These are phyloP conservation scores for Neoseiulus cucumeris DNA, from an alignment of 1,140 invertebrate species.

Conservation along the genomic window DNA sequence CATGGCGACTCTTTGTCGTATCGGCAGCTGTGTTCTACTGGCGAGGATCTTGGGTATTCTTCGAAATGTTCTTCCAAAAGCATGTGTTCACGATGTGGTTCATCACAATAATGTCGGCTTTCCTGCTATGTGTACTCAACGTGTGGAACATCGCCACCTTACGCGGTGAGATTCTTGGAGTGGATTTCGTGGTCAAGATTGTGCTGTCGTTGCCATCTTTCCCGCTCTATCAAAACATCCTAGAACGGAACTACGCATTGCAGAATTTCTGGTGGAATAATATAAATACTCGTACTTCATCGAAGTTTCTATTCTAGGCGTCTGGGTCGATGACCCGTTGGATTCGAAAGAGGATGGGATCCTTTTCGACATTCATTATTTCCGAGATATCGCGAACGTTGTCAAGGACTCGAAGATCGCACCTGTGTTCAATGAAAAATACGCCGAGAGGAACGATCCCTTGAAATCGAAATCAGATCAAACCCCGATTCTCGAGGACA, in stretches of 20 bases:
- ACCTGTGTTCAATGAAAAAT: too few species aligned
- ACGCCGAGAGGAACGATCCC: too few species aligned
- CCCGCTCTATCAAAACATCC: background rate
- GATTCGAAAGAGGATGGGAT: background rate
- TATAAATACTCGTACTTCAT: background rate
- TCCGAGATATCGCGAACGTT: background rate
- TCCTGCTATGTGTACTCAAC: background rate
- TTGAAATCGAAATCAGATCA: too few species aligned
- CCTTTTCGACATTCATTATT: background rate
- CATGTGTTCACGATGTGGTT: constrained; percentile 8
- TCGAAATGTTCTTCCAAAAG: background rate
- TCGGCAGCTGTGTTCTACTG: background rate
- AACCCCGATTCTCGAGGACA: too few species aligned
- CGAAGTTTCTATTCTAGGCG: background rate
- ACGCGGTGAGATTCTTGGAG: background rate
- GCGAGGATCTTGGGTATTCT: background rate
- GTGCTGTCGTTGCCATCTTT: background rate
- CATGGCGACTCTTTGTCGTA: background rate
- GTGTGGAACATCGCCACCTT: background rate
- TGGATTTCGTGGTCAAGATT: background rate
- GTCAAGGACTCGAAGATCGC: background rate
- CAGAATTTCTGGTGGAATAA: too few species aligned
- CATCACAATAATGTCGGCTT: background rate
- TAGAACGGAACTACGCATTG: too few species aligned
- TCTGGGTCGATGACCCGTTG: background rate